These are phyloP conservation scores for Enteromius radiatus DNA, from an alignment of 2,797 vertebrate species.

Conservation along the genomic window DNA sequence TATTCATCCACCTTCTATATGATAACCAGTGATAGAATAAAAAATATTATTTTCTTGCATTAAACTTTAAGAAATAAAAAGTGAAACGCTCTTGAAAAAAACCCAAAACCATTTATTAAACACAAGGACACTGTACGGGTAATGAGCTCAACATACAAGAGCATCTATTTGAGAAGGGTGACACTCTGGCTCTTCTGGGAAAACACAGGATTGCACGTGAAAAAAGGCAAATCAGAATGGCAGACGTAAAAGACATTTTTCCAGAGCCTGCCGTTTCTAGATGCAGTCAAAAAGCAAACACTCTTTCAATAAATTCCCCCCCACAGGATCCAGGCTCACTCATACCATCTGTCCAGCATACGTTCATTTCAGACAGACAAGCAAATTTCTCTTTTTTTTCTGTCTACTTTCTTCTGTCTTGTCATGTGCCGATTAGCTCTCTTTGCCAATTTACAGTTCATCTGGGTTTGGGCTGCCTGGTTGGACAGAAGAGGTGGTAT, in stretches of 20 bases:
- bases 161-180: neutral
- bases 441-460: constrained; percentile 80
- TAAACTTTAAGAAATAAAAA: neutral
- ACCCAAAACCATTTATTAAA: constrained; percentile 34
- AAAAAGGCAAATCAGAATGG: neutral
- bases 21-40: neutral
- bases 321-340: constrained; percentile 8
- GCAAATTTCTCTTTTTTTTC: neutral
- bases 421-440: constrained; percentile 73
- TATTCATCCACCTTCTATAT: neutral
- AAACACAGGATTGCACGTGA: neutral
- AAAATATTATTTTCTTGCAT: neutral
- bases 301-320: neutral
- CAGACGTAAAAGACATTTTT: constrained; percentile 7
- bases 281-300: constrained; percentile 7
- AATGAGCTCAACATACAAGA: constrained; percentile 6
- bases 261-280: neutral
- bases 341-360: constrained; percentile 20
- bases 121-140: constrained; percentile 7
- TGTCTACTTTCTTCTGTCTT: constrained; percentile 54
- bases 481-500: constrained; percentile 65
- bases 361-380: constrained; percentile 64
- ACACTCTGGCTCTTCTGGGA: neutral
- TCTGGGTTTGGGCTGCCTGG: constrained; percentile 69
- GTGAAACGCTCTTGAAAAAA: neutral